phyloP scores from a whole-genome alignment of 2,888 invertebrate species.

The Cosmopolites sordidus region DNA sequence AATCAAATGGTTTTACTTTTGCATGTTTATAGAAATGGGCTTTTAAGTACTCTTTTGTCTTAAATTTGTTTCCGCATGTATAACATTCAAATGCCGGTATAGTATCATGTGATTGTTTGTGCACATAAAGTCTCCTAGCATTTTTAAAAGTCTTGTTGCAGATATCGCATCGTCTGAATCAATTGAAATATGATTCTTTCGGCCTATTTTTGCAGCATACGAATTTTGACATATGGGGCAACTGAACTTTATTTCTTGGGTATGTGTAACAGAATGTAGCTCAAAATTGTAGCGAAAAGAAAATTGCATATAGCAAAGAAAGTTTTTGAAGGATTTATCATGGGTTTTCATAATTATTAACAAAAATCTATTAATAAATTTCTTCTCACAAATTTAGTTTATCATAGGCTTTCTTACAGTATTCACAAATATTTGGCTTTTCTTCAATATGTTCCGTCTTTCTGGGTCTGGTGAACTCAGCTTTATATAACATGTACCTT shows the following conservation, averaged over 20 bases:
- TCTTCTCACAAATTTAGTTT: conserved; percentile 49
- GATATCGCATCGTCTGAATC: conserved; percentile 37
- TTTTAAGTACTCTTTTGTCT: conserved; percentile 53
- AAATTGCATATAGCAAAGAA: conserved; percentile 35
- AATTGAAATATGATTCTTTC: conserved; percentile 36
- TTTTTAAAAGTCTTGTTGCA: conserved; percentile 39
- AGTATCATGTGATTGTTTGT: conserved; percentile 47
- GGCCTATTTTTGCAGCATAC: conserved; percentile 35
- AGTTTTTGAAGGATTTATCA: conserved; percentile 46
- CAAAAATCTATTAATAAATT: conserved; percentile 51
- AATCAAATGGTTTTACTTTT: conserved; percentile 52
- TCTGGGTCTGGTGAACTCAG: conserved; percentile 35
- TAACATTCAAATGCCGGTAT: conserved; percentile 52
- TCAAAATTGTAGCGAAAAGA: conserved; percentile 39
- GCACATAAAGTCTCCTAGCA: conserved; percentile 36
- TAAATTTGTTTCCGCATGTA: conserved; percentile 52
- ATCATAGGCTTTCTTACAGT: conserved; percentile 37
- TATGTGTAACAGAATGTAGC: conserved; percentile 38
- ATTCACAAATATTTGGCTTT: conserved; percentile 33
- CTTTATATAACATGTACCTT: conserved; percentile 36
- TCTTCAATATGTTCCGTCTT: conserved; percentile 32
- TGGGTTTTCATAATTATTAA: conserved; percentile 52
- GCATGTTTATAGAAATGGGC: conserved; percentile 58
- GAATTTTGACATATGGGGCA: conserved; percentile 36
- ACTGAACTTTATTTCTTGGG: conserved; percentile 36